These are phyloP conservation scores for Drosophila atroscutellata DNA, from an alignment of 2,888 invertebrate species.

Conservation along the genomic window DNA sequence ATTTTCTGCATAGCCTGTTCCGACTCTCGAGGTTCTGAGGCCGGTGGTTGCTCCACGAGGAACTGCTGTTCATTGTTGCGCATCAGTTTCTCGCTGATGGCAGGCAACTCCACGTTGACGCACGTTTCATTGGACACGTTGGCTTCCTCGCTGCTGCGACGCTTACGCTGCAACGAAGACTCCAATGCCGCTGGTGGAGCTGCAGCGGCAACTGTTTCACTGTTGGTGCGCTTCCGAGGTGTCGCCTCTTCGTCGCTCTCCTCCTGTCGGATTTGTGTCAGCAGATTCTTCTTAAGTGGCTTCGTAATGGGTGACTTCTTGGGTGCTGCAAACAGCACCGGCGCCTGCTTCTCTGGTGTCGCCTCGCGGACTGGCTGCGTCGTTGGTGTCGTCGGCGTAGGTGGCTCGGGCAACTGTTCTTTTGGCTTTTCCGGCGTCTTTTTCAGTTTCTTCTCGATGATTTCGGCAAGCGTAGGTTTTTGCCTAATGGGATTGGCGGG, in stretches of 20 bases:
- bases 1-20: background rate
- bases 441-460: slow-evolving; percentile 81
- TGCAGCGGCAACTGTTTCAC: slow-evolving; percentile 54
- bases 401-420: slow-evolving; percentile 12
- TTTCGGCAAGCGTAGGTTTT: slow-evolving; percentile 79
- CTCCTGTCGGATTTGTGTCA: slow-evolving; percentile 74
- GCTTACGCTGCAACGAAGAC: slow-evolving; percentile 71
- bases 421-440: slow-evolving; percentile 66
- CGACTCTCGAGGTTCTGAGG: background rate
- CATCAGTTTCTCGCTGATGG: slow-evolving; percentile 60
- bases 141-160: slow-evolving; percentile 77
- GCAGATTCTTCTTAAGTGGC: slow-evolving; percentile 79
- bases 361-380: slow-evolving; percentile 2
- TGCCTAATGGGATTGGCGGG: slow-evolving; percentile 43
- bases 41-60: slow-evolving; percentile 21
- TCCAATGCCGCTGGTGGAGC: slow-evolving; percentile 26
- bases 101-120: slow-evolving; percentile 45
- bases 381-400: background rate
- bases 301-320: slow-evolving; percentile 79
- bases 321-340: slow-evolving; percentile 43
- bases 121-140: slow-evolving; percentile 46
- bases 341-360: slow-evolving; percentile 21
- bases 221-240: slow-evolving; percentile 73
- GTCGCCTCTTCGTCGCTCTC: slow-evolving; percentile 77
- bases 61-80: slow-evolving; percentile 58